Evolutionary conservation across 2,888 invertebrate species (phyloP).

Genomic region (Caenorhabditis imperialis): DNA sequence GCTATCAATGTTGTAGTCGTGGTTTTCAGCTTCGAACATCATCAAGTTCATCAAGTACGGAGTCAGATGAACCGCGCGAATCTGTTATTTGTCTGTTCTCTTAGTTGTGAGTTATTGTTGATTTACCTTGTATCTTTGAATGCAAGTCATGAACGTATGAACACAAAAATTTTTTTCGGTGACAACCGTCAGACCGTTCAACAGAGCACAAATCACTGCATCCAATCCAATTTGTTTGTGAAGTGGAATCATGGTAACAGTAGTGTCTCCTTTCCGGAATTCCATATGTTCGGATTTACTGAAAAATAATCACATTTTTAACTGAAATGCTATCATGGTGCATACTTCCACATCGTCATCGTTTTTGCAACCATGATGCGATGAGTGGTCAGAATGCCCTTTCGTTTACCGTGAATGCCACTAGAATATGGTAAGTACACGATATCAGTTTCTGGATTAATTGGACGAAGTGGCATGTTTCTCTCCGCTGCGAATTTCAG

Average conservation of each 20-base stretch:
- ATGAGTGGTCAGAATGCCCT: conserved; percentile 52
- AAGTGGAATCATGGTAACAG: conserved; percentile 53
- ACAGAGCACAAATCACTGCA: conserved; percentile 31
- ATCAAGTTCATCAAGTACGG: conserved; percentile 51
- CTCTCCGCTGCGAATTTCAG: conserved; percentile 31
- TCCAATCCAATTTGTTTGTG: conserved; percentile 53
- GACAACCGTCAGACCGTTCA: conserved; percentile 46
- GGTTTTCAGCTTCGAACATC: conserved; percentile 48
- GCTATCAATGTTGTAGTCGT: conserved; percentile 32
- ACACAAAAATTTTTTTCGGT: conserved; percentile 49
- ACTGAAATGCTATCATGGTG: neutral
- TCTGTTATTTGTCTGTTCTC: too few relatives aligned
- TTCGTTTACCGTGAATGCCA: conserved; percentile 57
- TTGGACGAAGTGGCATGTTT: conserved; percentile 34
- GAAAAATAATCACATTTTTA: conserved; percentile 8
- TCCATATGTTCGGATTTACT: conserved; percentile 34
- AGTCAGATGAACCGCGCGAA: conserved; percentile 42
- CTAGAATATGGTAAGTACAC: conserved; percentile 56
- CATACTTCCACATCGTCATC: conserved; percentile 50
- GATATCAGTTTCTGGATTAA: conserved; percentile 55
- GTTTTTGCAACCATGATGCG: conserved; percentile 48
- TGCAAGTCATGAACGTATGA: conserved; percentile 50
- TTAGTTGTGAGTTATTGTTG: too few relatives aligned
- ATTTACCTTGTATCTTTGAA: conserved; percentile 52
- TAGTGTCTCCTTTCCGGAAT: conserved; percentile 30